These are phyloP conservation scores for Gortyna flavago DNA, from an alignment of 2,888 invertebrate genomes.

Conservation along the genomic window DNA sequence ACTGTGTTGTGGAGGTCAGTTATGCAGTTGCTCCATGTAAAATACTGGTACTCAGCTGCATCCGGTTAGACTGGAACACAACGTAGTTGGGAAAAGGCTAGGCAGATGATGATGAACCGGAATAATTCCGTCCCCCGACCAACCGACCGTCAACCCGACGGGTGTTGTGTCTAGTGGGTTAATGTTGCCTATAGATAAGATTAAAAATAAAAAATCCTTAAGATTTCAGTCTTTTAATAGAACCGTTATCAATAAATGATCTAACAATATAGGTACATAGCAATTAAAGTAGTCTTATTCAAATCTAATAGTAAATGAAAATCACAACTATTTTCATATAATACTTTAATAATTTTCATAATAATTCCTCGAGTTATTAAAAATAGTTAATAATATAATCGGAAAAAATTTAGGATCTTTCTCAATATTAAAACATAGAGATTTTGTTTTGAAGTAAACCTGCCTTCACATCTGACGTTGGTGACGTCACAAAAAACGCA, in stretches of 20 bases:
- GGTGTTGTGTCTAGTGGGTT: too few relatives aligned
- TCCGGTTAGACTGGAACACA: too few relatives aligned
- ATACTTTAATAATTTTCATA: slow-evolving; percentile 38
- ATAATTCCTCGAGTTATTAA: slow-evolving; percentile 50
- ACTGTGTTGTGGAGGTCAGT: too few relatives aligned
- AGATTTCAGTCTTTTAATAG: slow-evolving; percentile 89
- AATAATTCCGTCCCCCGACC: too few relatives aligned
- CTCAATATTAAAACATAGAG: background rate
- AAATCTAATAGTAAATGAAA: slow-evolving; percentile 60
- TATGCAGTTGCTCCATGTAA: too few relatives aligned
- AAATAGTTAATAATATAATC: slow-evolving; percentile 47
- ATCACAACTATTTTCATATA: slow-evolving; percentile 64
- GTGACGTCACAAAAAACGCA: background rate
- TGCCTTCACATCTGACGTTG: slow-evolving; percentile 8
- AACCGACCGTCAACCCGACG: too few relatives aligned
- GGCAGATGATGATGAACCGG: too few relatives aligned
- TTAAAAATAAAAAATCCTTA: slow-evolving; percentile 37
- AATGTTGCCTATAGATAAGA: too few relatives aligned
- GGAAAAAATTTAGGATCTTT: slow-evolving; percentile 21
- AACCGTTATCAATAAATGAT: slow-evolving; percentile 84
- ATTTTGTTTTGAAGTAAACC: background rate
- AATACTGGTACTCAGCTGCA: too few relatives aligned
- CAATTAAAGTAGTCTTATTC: slow-evolving; percentile 69
- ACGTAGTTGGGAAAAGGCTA: too few relatives aligned
- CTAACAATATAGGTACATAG: slow-evolving; percentile 81